phyloP scores from a whole-genome alignment of 1,140 invertebrate species.

The Trichonephila inaurata region DNA sequence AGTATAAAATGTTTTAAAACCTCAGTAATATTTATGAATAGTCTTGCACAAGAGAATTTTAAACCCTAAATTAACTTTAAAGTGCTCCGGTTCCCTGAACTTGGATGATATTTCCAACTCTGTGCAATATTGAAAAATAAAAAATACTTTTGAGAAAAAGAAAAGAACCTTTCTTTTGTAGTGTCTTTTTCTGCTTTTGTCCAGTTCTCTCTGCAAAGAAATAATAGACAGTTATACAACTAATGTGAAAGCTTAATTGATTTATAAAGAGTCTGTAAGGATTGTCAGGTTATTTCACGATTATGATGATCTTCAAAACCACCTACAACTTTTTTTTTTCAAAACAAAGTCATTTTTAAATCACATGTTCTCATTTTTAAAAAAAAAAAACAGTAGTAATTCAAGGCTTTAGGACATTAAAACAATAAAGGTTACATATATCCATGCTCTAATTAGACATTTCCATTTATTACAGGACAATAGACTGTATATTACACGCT shows the following conservation, averaged over 20 bases:
- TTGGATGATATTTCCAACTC: neutral
- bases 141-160: neutral
- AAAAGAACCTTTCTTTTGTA: neutral
- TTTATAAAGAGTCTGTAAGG: neutral
- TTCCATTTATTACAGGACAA: too few relatives aligned
- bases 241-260: neutral
- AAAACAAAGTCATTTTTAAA: too few relatives aligned
- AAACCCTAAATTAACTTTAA: neutral
- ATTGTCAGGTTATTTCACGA: neutral
- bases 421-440: too few relatives aligned
- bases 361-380: too few relatives aligned
- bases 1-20: too few relatives aligned
- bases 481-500: too few relatives aligned
- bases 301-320: conserved; percentile 16
- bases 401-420: too few relatives aligned
- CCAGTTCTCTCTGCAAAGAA: neutral
- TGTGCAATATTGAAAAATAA: neutral
- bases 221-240: neutral
- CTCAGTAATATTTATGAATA: too few relatives aligned
- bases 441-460: too few relatives aligned
- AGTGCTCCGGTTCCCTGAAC: neutral
- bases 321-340: neutral
- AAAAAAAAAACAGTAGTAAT: too few relatives aligned
- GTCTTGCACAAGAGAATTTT: too few relatives aligned
- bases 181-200: neutral